Percentiles rank a stretch among this genome's conserved stretches.
These are phyloP conservation scores for Phataginus tetradactyla DNA, from an alignment of 2,797 vertebrate genomes.

Conservation along the genomic window DNA sequence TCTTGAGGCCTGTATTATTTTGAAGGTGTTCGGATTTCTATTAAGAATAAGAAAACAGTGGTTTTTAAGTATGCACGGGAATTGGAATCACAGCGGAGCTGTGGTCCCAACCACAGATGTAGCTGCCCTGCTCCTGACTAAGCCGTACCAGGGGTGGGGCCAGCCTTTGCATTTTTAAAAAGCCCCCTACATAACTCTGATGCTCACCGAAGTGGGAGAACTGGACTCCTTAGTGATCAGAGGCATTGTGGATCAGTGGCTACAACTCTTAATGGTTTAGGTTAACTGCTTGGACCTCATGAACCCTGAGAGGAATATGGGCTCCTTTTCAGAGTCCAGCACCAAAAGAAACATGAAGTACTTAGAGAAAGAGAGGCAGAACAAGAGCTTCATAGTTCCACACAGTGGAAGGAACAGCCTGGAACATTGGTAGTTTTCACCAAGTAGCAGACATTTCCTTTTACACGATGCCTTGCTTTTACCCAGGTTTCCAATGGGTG, in stretches of 20 bases:
- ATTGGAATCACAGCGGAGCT: background rate
- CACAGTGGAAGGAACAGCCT: slow-evolving; percentile 66
- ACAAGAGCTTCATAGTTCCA: slow-evolving; percentile 60
- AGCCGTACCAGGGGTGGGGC: background rate
- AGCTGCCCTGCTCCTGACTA: background rate
- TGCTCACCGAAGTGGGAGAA: background rate
- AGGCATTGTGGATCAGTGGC: background rate
- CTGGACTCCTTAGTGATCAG: background rate
- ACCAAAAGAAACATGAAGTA: background rate
- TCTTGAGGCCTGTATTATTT: background rate
- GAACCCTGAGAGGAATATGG: background rate
- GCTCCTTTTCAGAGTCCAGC: background rate
- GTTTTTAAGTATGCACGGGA: background rate
- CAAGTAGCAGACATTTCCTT: slow-evolving; percentile 77
- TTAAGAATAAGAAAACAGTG: background rate
- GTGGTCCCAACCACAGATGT: background rate
- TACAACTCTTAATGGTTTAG: background rate
- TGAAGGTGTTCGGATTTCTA: slow-evolving; percentile 18
- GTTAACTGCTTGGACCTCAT: background rate
- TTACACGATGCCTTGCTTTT: slow-evolving; percentile 59
- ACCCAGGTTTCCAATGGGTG: slow-evolving; percentile 72
- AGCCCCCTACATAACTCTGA: background rate
- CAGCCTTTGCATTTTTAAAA: background rate
- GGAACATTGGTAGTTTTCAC: slow-evolving; percentile 58
- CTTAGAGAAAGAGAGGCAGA: slow-evolving; percentile 38